phyloP scores from a whole-genome alignment of 2,888 invertebrate species.

The Melinopterus prodromus region DNA sequence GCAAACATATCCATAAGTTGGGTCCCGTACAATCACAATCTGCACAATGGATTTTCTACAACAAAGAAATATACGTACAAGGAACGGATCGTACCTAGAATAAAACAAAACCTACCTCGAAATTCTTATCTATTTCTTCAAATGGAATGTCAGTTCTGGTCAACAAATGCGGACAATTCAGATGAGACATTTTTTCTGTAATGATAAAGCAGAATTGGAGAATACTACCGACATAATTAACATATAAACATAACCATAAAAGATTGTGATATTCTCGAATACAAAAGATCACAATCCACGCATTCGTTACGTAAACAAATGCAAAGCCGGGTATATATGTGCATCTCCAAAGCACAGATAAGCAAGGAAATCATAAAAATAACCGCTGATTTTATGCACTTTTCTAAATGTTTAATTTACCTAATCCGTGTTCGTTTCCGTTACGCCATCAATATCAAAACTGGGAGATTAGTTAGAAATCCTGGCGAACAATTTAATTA shows the following conservation, averaged over 20 bases:
- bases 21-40: constrained; percentile 78
- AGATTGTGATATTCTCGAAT: constrained; percentile 9
- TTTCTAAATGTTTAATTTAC: constrained; percentile 15
- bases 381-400: neutral
- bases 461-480: constrained; percentile 5
- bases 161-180: constrained; percentile 51
- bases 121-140: constrained; percentile 48
- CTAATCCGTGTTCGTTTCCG: constrained; percentile 12
- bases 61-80: constrained; percentile 34
- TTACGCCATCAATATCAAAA: constrained; percentile 16
- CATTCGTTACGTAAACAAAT: constrained; percentile 22
- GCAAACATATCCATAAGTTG: constrained; percentile 87
- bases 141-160: constrained; percentile 54
- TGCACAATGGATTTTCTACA: constrained; percentile 69
- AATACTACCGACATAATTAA: neutral
- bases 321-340: neutral
- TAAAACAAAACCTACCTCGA: constrained; percentile 23
- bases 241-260: constrained; percentile 28
- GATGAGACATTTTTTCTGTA: constrained; percentile 15
- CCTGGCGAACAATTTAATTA: neutral
- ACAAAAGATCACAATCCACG: neutral
- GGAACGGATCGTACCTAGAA: neutral
- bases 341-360: constrained; percentile 9
- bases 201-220: constrained; percentile 17
- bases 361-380: constrained; percentile 16